Evolutionary conservation across 2,113 vertebrate species (phyloP).

Genomic region (Climacteris rufus): DNA sequence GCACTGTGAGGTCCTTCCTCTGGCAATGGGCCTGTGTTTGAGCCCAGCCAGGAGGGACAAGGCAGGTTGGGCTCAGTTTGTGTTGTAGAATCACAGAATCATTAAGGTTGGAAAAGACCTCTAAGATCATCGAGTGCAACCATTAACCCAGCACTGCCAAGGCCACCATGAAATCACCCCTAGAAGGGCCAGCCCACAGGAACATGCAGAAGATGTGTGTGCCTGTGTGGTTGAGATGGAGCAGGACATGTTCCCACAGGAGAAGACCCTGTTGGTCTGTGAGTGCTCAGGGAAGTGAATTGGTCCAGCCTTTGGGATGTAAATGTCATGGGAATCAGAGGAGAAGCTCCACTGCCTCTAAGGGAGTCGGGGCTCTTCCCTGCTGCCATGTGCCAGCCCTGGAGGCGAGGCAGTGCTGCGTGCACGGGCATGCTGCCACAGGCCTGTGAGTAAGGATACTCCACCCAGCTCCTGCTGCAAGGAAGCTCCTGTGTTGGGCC

Average conservation of each 20-base stretch:
- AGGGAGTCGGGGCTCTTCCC: neutral
- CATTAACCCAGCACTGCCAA: neutral
- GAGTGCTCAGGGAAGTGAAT: neutral
- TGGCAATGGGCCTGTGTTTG: neutral
- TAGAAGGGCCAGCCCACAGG: neutral
- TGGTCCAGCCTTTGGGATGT: neutral
- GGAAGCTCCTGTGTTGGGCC: neutral
- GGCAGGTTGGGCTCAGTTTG: neutral
- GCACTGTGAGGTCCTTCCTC: neutral
- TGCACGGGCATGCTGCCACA: neutral
- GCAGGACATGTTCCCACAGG: neutral
- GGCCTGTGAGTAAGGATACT: neutral
- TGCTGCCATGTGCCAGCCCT: neutral
- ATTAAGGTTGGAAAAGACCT: neutral
- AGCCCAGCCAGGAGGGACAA: neutral
- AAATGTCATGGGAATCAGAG: neutral
- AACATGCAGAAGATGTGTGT: neutral
- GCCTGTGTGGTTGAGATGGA: neutral
- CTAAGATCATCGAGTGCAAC: fast-evolving
- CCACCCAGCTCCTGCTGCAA: neutral
- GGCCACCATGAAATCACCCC: neutral
- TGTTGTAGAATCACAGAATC: neutral
- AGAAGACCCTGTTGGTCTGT: neutral
- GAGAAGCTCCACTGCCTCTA: neutral
- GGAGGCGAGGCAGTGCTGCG: neutral